Evolutionary conservation across 2,113 vertebrate genomes (phyloP).

Genomic region (Nannospalax galili): DNA sequence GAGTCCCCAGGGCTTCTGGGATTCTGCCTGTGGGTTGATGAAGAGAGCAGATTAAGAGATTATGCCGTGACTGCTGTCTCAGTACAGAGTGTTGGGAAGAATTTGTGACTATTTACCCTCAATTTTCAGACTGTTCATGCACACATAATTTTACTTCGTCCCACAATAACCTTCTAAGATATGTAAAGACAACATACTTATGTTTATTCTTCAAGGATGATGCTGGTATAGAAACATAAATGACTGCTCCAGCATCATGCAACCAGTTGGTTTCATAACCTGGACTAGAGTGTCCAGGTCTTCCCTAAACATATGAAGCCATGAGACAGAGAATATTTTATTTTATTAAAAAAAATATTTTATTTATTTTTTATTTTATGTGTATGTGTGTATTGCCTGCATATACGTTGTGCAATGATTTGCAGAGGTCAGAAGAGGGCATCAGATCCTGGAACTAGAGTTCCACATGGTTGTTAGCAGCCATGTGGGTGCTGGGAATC

Average conservation of each 20-base stretch:
- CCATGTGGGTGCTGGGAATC: no score
- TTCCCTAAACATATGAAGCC: neutral
- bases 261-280: neutral
- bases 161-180: neutral
- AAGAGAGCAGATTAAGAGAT: neutral
- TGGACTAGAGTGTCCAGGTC: neutral
- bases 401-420: no score
- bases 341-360: no score
- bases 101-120: neutral
- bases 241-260: neutral
- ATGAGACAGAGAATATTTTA: constrained; percentile 5
- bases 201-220: neutral
- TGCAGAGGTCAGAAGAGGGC: no score
- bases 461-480: no score
- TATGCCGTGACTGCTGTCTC: neutral
- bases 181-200: neutral
- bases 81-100: neutral
- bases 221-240: neutral
- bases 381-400: no score
- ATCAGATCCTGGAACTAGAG: no score
- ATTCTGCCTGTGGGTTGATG: neutral
- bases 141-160: neutral
- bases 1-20: neutral
- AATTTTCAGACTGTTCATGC: neutral
- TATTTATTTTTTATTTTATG: no score